Conservation (phyloP, 2,113 vertebrate genomes). For the Perca fluviatilis region DNA sequence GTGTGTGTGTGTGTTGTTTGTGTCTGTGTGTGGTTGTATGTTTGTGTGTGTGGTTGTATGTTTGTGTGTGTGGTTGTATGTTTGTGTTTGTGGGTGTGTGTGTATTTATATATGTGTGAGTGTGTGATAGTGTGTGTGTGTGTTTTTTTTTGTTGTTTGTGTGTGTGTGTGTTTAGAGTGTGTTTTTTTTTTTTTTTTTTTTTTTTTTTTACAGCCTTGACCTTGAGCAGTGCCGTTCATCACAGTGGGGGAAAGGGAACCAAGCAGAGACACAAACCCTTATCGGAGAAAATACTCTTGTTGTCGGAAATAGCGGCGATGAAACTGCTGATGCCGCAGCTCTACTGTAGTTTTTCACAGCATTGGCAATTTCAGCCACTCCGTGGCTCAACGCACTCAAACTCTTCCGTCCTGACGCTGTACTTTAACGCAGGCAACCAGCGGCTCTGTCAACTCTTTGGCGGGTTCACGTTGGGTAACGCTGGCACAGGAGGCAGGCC, state of each 20-base stretch:
- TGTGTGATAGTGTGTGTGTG: too few relatives aligned
- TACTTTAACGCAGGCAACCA: slow-evolving; percentile 26
- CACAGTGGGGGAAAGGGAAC: slow-evolving; percentile 51
- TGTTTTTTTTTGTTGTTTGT: too few relatives aligned
- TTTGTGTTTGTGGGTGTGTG: too few relatives aligned
- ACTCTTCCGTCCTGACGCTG: slow-evolving; percentile 35
- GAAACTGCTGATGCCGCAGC: slow-evolving; percentile 77
- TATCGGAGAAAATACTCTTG: slow-evolving; percentile 73
- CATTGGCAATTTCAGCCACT: slow-evolving; percentile 73
- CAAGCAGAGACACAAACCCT: slow-evolving; percentile 68
- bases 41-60: too few relatives aligned
- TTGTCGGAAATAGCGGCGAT: slow-evolving; percentile 75
- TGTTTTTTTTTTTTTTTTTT: too few relatives aligned
- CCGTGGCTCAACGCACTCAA: slow-evolving; percentile 40
- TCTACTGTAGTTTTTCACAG: slow-evolving; percentile 61
- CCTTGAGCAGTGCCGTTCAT: slow-evolving; percentile 63
- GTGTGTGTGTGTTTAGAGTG: background rate
- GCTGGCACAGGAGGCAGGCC: slow-evolving; percentile 4
- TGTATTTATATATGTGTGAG: too few relatives aligned
- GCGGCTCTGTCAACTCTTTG: slow-evolving; percentile 30
- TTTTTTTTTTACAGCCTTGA: too few relatives aligned
- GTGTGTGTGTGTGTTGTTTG: too few relatives aligned
- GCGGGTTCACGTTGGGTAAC: background rate
- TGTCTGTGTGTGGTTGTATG: too few relatives aligned
- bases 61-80: too few relatives aligned